A percentile compares a stretch with the other conserved stretches of the same genome.
Evolutionary conservation across 2,888 invertebrate genomes (phyloP).

Genomic region (Himalopsyche anomala): DNA sequence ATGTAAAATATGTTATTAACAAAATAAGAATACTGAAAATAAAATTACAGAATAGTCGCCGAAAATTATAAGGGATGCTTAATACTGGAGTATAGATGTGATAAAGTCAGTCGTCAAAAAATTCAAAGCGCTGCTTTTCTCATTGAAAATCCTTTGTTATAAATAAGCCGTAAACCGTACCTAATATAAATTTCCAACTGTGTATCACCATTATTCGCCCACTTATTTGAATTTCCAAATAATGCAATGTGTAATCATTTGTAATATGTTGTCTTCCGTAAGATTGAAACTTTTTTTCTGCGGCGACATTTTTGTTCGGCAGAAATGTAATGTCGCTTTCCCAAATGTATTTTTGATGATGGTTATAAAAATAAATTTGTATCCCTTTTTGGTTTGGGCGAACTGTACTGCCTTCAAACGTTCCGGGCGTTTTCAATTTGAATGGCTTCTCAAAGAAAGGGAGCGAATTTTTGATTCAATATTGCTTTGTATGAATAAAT

Average conservation of each 20-base stretch:
- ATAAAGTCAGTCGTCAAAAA: no score
- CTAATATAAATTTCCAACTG: no score
- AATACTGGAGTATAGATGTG: no score
- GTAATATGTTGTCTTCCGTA: slow-evolving; percentile 4
- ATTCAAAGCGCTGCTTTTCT: no score
- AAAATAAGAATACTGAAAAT: no score
- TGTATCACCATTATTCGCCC: neutral
- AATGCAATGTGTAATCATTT: slow-evolving; percentile 26
- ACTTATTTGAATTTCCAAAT: neutral
- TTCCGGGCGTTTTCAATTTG: slow-evolving; percentile 28
- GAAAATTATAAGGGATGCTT: no score
- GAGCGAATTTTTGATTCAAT: neutral
- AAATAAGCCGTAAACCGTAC: no score
- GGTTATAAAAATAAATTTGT: slow-evolving; percentile 63
- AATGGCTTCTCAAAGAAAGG: slow-evolving; percentile 12
- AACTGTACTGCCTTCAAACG: slow-evolving; percentile 32
- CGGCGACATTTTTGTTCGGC: neutral
- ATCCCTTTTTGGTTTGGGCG: slow-evolving; percentile 52
- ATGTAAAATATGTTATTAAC: no score
- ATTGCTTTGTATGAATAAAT: no score
- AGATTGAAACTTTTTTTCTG: slow-evolving; percentile 15
- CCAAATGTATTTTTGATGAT: slow-evolving; percentile 64
- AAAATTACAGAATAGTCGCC: no score
- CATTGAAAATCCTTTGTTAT: no score
- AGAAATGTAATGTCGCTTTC: slow-evolving; percentile 54